Evolutionary conservation across 1,140 invertebrate species (phyloP), one percentile per base, ranked within the genome.

Genomic region (Brachionus sp.): DNA sequence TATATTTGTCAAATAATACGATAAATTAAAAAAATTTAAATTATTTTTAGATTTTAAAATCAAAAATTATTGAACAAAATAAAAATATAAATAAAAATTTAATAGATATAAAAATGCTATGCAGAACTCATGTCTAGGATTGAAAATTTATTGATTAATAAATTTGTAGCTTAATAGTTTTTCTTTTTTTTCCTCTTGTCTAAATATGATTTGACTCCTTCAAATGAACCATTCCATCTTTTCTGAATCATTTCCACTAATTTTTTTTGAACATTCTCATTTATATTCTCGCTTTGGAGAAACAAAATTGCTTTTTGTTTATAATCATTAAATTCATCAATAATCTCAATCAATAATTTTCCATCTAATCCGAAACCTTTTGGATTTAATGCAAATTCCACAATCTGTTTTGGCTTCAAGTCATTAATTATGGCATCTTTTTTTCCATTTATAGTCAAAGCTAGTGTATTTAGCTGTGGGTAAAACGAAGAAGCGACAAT

Each of bases 331-430:
- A 66, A 66, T 66, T 66, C 62, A n/a, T 66, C 23, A 29, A 66
- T 29, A 33, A 66, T 33, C 62, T 66, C 62, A 9, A 29, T 66
- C 62, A 66, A 66, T 29, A 29, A 29, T 29, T 66, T 6, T 12
- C 2, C 62, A n/a, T 66, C 29, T 66, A 66, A 66, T 29, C 23
- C 23, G 62, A 66, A 66, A 5, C 62, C 62, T 66, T 66, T 66
- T 1, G 23, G 62, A 33, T 66, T 66, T 4, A 66, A 33, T 66
- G 62, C 62, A 3, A 66, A 66, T 4, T 66, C 23, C 0, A 66
- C 62, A 29, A 66, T 66, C 23, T 66, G 62, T 66, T 66, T 66
- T 66, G 62, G 23, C 62, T 66, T 66, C 62, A 66, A 66, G 19
- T 66, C 62, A 66, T 66, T 66, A 12, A 66, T 66, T 29, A 66